A percentile compares a stretch with the other conserved stretches of the same genome.
Conservation (phyloP, 1,140 invertebrate genomes). For the Drosophila watanabei region DNA sequence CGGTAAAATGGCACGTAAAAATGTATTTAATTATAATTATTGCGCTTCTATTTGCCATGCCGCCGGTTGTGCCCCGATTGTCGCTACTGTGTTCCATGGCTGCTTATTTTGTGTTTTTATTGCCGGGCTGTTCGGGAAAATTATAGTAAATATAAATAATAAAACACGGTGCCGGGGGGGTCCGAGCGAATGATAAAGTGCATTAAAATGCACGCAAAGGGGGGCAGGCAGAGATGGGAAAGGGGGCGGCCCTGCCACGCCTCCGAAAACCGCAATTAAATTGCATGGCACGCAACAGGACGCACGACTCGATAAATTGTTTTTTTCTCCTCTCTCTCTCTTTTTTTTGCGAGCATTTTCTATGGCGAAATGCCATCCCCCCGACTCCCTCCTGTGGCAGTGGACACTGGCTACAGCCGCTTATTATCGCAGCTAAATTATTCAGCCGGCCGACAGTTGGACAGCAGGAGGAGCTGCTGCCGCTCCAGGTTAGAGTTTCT, state of each 20-base stretch:
- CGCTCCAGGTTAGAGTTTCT: slow-evolving; percentile 21
- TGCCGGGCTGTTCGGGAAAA: slow-evolving; percentile 52
- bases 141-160: slow-evolving; percentile 84
- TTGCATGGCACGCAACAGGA: slow-evolving; percentile 79
- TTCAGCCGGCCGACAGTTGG: slow-evolving; percentile 57
- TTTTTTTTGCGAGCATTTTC: slow-evolving; percentile 34
- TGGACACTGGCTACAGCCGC: slow-evolving; percentile 50
- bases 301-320: slow-evolving; percentile 79
- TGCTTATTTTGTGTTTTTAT: slow-evolving; percentile 54
- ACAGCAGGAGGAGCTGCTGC: slow-evolving; percentile 7
- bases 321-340: slow-evolving; percentile 21
- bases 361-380: slow-evolving; percentile 31
- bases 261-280: slow-evolving; percentile 65
- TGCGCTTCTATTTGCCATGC: slow-evolving; percentile 59
- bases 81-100: slow-evolving; percentile 5
- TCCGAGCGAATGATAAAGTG: slow-evolving; percentile 68
- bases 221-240: slow-evolving; percentile 5
- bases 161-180: slow-evolving; percentile 66
- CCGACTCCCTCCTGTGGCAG: slow-evolving; percentile 23
- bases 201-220: slow-evolving; percentile 78
- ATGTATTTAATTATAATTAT: slow-evolving; percentile 84
- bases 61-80: slow-evolving; percentile 13
- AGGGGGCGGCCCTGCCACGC: slow-evolving; percentile 54
- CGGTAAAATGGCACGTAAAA: slow-evolving; percentile 79
- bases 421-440: slow-evolving; percentile 77